Evolutionary conservation across 2,797 vertebrate genomes (phyloP).

Genomic region (Rhabdomys pumilio): DNA sequence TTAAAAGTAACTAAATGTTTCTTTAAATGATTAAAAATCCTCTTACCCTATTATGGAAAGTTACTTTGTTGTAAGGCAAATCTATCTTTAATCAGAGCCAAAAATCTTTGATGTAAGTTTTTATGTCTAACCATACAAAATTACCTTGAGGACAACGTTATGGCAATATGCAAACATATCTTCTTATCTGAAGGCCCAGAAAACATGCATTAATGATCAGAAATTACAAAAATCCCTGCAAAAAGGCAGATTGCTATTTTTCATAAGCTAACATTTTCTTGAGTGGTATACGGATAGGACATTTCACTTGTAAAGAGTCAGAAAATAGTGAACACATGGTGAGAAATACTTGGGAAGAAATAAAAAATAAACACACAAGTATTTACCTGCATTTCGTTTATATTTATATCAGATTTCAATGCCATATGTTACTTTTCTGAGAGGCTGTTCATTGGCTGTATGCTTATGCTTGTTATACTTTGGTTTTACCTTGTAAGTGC

Average conservation of each 20-base stretch:
- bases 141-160: constrained; percentile 65
- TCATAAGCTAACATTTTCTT: constrained; percentile 7
- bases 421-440: background rate
- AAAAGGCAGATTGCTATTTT: constrained; percentile 58
- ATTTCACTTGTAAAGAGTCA: background rate
- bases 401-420: constrained; percentile 10
- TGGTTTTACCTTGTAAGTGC: background rate
- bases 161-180: constrained; percentile 62
- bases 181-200: constrained; percentile 29
- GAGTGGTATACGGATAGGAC: background rate
- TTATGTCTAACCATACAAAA: constrained; percentile 40
- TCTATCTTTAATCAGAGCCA: constrained; percentile 63
- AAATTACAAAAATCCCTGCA: background rate
- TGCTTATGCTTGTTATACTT: background rate
- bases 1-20: background rate
- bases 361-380: background rate
- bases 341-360: background rate
- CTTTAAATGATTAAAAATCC: constrained; percentile 70
- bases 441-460: background rate
- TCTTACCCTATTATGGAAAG: constrained; percentile 5
- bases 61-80: constrained; percentile 61
- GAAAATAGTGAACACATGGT: background rate
- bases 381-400: constrained; percentile 33
- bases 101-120: constrained; percentile 69
- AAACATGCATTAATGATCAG: constrained; percentile 74